Base-by-base conservation (phyloP, 2,797 vertebrate genomes). In the Sphenopsis melanotis region DNA sequence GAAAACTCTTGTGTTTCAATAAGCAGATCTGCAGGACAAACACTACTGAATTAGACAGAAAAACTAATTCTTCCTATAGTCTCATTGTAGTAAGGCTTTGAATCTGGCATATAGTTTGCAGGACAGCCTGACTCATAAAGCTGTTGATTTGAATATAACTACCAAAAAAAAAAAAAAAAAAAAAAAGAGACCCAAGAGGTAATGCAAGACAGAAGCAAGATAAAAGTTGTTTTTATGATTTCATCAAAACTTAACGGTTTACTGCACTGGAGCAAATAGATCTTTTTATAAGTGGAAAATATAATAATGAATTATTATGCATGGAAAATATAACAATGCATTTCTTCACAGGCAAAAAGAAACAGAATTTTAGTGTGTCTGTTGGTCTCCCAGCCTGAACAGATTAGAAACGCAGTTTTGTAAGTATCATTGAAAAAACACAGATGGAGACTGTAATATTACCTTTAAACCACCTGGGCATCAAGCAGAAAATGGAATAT, bases 161-260 rank as follows among this genome's bases (percentile, higher is more conserved):
- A 63, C 29, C 1, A 76, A n/a, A 39, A 77, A 41, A 3, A 70
- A n/a, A n/a, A 63, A 42, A 30, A 69, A 24, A 55, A 55, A 22
- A n/a, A 21, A n/a, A 32, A 2, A 44, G 5, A 32, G 59, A 90
- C 39, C 34, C 65, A n/a, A n/a, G n/a, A 72, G 77, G 26, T 69
- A 82, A 81, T 18, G 65, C 56, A 94, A 52, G 68, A 93, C 78
- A 77, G 30, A 86, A 92, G 47, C 78, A 93, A 93, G 72, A 89
- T 21, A 60, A 27, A 91, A 57, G 9, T 66, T 91, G 41, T n/a
- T 89, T 95, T 89, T 87, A 82, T 81, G 56, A 94, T 87, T 77
- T 71, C 34, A 68, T 65, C n/a, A 95, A 57, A 79, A 68, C 36
- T 72, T 87, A 83, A 82, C 63, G n/a, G 46, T 87, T 94, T 87